These are phyloP conservation scores for Periophthalmodon schlosseri DNA, from an alignment of 2,113 vertebrate genomes.

Conservation along the genomic window DNA sequence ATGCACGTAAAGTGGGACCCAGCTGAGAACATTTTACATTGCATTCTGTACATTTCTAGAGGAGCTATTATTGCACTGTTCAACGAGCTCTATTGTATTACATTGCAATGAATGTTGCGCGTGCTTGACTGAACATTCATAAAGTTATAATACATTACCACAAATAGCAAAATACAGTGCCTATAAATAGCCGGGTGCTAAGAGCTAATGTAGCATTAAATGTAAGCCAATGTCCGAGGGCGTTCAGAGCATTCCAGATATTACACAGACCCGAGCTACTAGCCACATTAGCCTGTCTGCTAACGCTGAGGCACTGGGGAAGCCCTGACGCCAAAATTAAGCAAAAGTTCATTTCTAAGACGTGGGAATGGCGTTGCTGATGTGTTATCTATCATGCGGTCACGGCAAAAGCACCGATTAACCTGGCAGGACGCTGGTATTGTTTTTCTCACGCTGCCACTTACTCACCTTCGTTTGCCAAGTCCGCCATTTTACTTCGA, in stretches of 20 bases:
- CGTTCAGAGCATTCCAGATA: conserved; percentile 61
- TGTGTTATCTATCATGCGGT: neutral
- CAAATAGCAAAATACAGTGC: conserved; percentile 25
- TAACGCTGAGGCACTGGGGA: conserved; percentile 47
- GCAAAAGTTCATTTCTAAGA: neutral
- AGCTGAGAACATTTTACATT: neutral
- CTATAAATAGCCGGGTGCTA: conserved; percentile 67
- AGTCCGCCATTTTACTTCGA: conserved; percentile 89
- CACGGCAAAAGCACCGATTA: neutral
- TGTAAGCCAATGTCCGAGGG: conserved; percentile 41
- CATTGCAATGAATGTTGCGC: neutral
- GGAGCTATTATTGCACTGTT: neutral
- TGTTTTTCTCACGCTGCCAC: conserved; percentile 66
- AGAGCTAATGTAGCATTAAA: conserved; percentile 36
- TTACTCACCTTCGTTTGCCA: conserved; percentile 88
- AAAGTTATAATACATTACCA: neutral
- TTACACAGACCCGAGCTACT: conserved; percentile 54
- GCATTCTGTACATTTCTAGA: neutral
- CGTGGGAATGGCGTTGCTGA: neutral
- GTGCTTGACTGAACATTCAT: neutral
- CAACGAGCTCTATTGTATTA: neutral
- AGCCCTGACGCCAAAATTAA: conserved; percentile 21
- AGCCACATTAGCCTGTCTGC: conserved; percentile 60
- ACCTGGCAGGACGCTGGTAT: conserved; percentile 38
- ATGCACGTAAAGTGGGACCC: conserved; percentile 23